These are phyloP conservation scores for Thymallus thymallus DNA, from an alignment of 2,113 vertebrate species.

Conservation along the genomic window DNA sequence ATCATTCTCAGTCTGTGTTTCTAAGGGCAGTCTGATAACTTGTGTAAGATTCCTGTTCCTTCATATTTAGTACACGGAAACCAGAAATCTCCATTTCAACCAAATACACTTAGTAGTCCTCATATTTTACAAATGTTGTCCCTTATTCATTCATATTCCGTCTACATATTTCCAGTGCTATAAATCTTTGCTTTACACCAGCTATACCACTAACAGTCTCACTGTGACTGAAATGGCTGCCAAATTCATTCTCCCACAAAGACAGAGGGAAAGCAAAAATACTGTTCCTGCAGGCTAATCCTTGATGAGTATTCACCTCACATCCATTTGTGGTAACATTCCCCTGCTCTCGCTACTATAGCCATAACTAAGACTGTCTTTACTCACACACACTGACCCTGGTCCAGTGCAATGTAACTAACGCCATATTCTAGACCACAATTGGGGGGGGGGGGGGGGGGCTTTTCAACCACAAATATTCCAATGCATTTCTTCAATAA, in stretches of 20 bases:
- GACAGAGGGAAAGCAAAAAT: not conserved
- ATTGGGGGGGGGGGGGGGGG: conserved; percentile 24
- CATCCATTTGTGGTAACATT: not conserved
- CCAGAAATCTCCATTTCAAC: conserved; percentile 43
- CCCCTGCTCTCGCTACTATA: conserved; percentile 34
- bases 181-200: not conserved
- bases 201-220: not conserved
- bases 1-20: conserved; percentile 25
- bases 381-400: conserved; percentile 44
- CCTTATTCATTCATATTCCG: not conserved
- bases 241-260: not conserved
- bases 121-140: not conserved
- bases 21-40: conserved; percentile 33
- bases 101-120: not conserved
- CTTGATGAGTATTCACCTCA: not conserved
- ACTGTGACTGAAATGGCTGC: not conserved
- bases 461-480: not conserved
- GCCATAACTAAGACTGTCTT: conserved; percentile 58
- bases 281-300: not conserved
- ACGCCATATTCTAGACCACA: conserved; percentile 52
- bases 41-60: not conserved
- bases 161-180: conserved; percentile 8
- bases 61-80: conserved; percentile 43
- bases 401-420: conserved; percentile 49
- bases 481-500: conserved; percentile 16